Evolutionary conservation across 2,888 invertebrate species (phyloP).

Genomic region (Osmoderma eremita): DNA sequence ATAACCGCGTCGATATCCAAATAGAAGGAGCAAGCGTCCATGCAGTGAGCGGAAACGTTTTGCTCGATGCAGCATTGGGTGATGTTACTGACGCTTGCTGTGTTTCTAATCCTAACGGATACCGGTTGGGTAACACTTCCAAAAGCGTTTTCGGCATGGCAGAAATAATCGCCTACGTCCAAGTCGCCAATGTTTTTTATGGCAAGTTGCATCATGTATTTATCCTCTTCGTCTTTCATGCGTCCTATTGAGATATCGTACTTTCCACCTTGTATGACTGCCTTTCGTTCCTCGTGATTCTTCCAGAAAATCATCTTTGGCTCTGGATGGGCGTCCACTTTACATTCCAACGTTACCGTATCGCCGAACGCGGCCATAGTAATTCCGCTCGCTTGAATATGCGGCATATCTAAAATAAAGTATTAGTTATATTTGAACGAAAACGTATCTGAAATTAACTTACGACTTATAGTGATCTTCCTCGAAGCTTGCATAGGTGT

Average conservation of each 20-base stretch:
- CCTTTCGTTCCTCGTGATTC: constrained; percentile 77
- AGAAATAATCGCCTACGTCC: constrained; percentile 84
- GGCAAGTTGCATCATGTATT: constrained; percentile 78
- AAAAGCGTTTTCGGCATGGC: constrained; percentile 85
- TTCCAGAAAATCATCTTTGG: constrained; percentile 86
- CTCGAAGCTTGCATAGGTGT: constrained; percentile 87
- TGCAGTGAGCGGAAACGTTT: constrained; percentile 81
- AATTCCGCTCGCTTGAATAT: constrained; percentile 80
- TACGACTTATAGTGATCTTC: constrained; percentile 84
- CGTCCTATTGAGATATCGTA: constrained; percentile 72
- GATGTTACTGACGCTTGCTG: constrained; percentile 74
- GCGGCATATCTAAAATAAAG: constrained; percentile 73
- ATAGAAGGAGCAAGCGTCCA: constrained; percentile 86
- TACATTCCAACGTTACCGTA: constrained; percentile 79
- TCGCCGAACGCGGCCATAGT: constrained; percentile 82
- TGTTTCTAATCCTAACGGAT: constrained; percentile 75
- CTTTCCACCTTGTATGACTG: constrained; percentile 81
- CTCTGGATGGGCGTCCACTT: constrained; percentile 81
- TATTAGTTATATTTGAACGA: not conserved
- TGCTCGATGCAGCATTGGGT: constrained; percentile 83
- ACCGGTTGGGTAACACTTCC: constrained; percentile 79
- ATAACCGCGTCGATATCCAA: constrained; percentile 85
- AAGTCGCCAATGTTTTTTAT: constrained; percentile 76
- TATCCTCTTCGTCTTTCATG: constrained; percentile 73
- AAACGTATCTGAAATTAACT: constrained; percentile 63